These are phyloP conservation scores for Spea bombifrons DNA, from an alignment of 2,113 vertebrate genomes.

Conservation along the genomic window DNA sequence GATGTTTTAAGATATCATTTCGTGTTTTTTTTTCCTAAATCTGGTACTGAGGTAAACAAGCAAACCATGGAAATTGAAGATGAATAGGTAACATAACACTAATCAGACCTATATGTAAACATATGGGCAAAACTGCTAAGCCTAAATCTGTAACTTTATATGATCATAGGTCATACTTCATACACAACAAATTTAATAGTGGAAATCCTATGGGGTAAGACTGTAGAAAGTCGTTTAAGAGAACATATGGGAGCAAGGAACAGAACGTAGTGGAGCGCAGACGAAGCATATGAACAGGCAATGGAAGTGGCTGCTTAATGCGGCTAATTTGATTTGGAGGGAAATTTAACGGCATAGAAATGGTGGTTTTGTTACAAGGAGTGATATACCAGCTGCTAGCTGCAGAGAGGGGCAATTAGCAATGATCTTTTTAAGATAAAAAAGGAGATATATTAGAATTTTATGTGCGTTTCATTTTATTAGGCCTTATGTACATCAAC, in stretches of 20 bases:
- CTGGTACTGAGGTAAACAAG: not conserved
- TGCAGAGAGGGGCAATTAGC: not conserved
- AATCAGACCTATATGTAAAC: conserved; percentile 20
- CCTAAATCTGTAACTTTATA: conserved; percentile 48
- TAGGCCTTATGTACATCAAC: no score
- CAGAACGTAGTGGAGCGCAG: not conserved
- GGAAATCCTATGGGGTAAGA: conserved; percentile 33
- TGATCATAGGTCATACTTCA: conserved; percentile 7
- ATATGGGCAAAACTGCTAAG: conserved; percentile 32
- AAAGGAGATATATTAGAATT: not conserved
- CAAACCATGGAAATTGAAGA: not conserved
- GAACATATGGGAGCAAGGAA: conserved; percentile 53
- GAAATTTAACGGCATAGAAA: conserved; percentile 33
- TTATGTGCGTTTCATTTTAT: no score
- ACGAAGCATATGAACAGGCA: conserved; percentile 15
- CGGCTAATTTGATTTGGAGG: conserved; percentile 41
- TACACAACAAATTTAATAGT: conserved; percentile 18
- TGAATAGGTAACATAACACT: conserved; percentile 29
- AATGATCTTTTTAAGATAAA: not conserved
- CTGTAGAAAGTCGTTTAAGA: not conserved
- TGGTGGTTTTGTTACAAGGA: not conserved
- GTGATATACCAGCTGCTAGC: not conserved
- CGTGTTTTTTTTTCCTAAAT: no score
- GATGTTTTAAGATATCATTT: no score
- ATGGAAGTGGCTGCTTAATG: conserved; percentile 3